phyloP scores from a whole-genome alignment of 2,888 invertebrate species.

The Tetheella fluctuosa region DNA sequence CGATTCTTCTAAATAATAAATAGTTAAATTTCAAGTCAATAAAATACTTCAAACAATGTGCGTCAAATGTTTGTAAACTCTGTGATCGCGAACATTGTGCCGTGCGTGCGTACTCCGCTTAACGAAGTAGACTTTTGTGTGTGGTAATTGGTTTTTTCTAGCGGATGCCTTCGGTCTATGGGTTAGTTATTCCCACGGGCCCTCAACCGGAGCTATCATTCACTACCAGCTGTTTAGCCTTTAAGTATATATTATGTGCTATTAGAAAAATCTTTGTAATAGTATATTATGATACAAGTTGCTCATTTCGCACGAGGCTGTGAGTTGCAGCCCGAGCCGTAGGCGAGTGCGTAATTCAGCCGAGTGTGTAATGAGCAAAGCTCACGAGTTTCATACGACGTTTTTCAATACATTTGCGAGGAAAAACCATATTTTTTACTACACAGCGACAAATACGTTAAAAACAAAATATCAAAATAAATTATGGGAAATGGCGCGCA shows the following conservation, averaged over 20 bases:
- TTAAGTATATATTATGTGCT: constrained; percentile 25
- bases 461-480: too few relatives aligned
- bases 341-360: too few relatives aligned
- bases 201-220: constrained; percentile 41
- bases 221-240: constrained; percentile 34
- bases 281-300: too few relatives aligned
- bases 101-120: constrained; percentile 2
- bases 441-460: too few relatives aligned
- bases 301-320: too few relatives aligned
- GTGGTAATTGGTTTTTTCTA: constrained; percentile 38
- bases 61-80: neutral
- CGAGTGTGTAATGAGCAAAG: too few relatives aligned
- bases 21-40: neutral
- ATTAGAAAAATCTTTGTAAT: neutral
- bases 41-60: neutral
- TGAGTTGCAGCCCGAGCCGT: too few relatives aligned
- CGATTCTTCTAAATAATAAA: too few relatives aligned
- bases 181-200: constrained; percentile 38
- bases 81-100: neutral
- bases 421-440: too few relatives aligned
- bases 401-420: too few relatives aligned
- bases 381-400: too few relatives aligned
- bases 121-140: constrained; percentile 31
- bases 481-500: too few relatives aligned
- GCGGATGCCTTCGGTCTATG: constrained; percentile 22